Conservation (phyloP, 2,888 invertebrate genomes). For the Drosophila paracracens region DNA sequence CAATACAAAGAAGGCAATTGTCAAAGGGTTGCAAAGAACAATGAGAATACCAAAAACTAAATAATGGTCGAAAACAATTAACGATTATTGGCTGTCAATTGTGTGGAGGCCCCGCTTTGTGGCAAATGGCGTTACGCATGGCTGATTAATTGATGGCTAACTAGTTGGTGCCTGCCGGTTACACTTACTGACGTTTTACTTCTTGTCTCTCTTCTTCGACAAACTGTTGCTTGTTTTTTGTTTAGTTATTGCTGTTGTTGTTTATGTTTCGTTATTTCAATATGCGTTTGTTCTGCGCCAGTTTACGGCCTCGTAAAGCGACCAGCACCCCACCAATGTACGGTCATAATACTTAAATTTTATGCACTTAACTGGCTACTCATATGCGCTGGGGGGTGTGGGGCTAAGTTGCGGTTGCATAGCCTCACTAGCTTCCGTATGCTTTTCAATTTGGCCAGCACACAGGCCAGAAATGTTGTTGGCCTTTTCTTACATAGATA, state of each 20-base stretch:
- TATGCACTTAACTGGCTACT: slow-evolving; percentile 61
- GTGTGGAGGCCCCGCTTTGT: slow-evolving; percentile 58
- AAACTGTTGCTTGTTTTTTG: not conserved
- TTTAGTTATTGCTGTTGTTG: slow-evolving; percentile 11
- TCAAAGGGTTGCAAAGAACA: slow-evolving; percentile 43
- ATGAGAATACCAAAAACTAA: slow-evolving; percentile 19
- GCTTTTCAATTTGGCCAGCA: slow-evolving; percentile 52
- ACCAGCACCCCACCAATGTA: slow-evolving; percentile 47
- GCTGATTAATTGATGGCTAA: slow-evolving; percentile 68
- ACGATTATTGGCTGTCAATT: slow-evolving; percentile 69
- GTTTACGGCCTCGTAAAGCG: slow-evolving; percentile 72
- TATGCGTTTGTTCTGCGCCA: slow-evolving; percentile 50
- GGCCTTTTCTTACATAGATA: slow-evolving; percentile 71
- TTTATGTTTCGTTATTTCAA: slow-evolving; percentile 29
- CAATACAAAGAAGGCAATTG: slow-evolving; percentile 64
- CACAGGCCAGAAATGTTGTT: slow-evolving; percentile 56
- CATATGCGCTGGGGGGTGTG: slow-evolving; percentile 1
- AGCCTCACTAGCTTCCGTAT: slow-evolving; percentile 46
- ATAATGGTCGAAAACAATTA: slow-evolving; percentile 65
- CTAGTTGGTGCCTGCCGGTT: slow-evolving; percentile 19
- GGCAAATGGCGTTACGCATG: slow-evolving; percentile 76
- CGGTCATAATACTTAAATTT: slow-evolving; percentile 77
- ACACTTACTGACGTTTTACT: slow-evolving; percentile 6
- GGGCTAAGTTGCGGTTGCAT: slow-evolving; percentile 11
- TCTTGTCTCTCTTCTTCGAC: not conserved